A percentile compares a stretch with the other conserved stretches of the same genome.
phyloP scores from a whole-genome alignment of 1,140 invertebrate species.

The Cheumatopsyche charites region DNA sequence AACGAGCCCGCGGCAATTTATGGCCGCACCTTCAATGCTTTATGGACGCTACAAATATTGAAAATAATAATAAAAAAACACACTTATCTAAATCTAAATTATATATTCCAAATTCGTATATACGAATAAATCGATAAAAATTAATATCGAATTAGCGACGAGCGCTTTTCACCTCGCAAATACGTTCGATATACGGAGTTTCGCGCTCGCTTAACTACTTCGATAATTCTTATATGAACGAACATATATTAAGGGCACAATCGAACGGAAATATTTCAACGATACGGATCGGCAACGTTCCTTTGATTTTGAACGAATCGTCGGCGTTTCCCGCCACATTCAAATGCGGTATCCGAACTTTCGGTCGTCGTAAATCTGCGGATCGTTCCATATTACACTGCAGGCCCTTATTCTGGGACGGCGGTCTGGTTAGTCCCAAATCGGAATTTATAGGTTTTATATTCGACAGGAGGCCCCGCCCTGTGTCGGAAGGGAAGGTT shows the following conservation, averaged over 20 bases:
- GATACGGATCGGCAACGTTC: no score
- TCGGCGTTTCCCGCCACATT: not conserved
- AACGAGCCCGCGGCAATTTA: conserved; percentile 1
- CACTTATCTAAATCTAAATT: not conserved
- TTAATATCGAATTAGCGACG: no score
- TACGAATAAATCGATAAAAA: no score
- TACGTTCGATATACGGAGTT: no score
- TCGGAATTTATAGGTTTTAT: conserved; percentile 44
- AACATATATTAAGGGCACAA: no score
- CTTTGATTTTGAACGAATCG: not conserved
- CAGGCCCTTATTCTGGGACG: not conserved
- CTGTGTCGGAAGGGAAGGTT: not conserved
- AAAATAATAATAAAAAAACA: not conserved
- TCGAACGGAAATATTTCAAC: no score
- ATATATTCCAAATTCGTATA: no score
- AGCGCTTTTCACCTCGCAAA: no score
- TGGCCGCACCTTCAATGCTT: conserved; percentile 6
- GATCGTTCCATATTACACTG: not conserved
- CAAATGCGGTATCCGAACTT: not conserved
- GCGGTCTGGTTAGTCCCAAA: conserved; percentile 40
- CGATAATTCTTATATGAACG: no score
- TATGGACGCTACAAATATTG: conserved; percentile 16
- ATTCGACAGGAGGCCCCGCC: conserved; percentile 21
- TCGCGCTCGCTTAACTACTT: no score
- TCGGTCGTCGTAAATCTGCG: conserved; percentile 35